Percentiles rank a stretch among this genome's conserved stretches.
These are phyloP conservation scores for Cataglyphis cursor DNA, from an alignment of 2,888 invertebrate genomes.

Conservation along the genomic window DNA sequence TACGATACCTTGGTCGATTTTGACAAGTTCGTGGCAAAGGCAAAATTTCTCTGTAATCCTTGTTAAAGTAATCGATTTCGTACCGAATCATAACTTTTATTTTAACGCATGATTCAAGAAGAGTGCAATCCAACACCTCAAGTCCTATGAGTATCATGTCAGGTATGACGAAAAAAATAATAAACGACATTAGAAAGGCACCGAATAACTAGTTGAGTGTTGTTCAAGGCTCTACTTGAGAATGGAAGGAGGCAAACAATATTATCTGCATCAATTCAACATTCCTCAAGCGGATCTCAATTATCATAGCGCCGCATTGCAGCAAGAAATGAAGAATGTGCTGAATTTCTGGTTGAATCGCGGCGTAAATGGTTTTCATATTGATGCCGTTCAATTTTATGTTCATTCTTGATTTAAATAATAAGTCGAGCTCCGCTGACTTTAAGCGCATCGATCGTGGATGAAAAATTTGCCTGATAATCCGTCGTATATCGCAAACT, in stretches of 20 bases:
- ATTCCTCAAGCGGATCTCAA: conserved; percentile 90
- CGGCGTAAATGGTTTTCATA: conserved; percentile 89
- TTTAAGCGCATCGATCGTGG: conserved; percentile 89
- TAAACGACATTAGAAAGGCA: conserved; percentile 80
- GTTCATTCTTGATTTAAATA: conserved; percentile 87
- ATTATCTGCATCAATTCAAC: conserved; percentile 90
- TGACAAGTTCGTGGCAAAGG: conserved; percentile 84
- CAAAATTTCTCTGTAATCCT: conserved; percentile 82
- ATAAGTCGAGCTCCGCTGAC: conserved; percentile 87
- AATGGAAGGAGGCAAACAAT: conserved; percentile 88
- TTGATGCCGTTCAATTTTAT: conserved; percentile 91
- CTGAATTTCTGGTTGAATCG: conserved; percentile 88
- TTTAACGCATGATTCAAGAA: conserved; percentile 92
- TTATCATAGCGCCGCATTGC: conserved; percentile 88
- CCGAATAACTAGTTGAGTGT: conserved; percentile 88
- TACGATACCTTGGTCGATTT: conserved; percentile 90
- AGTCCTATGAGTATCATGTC: conserved; percentile 92
- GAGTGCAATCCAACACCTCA: conserved; percentile 88
- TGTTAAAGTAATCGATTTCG: conserved; percentile 86
- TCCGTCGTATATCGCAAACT: conserved; percentile 87
- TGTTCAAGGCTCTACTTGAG: conserved; percentile 90
- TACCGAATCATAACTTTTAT: conserved; percentile 90
- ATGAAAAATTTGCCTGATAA: conserved; percentile 88
- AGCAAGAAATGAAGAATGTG: conserved; percentile 87
- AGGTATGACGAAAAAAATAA: conserved; percentile 90